A percentile compares a stretch with the other conserved stretches of the same genome.
phyloP scores from a whole-genome alignment of 1,140 invertebrate species.

The Diabrotica virgifera region DNA sequence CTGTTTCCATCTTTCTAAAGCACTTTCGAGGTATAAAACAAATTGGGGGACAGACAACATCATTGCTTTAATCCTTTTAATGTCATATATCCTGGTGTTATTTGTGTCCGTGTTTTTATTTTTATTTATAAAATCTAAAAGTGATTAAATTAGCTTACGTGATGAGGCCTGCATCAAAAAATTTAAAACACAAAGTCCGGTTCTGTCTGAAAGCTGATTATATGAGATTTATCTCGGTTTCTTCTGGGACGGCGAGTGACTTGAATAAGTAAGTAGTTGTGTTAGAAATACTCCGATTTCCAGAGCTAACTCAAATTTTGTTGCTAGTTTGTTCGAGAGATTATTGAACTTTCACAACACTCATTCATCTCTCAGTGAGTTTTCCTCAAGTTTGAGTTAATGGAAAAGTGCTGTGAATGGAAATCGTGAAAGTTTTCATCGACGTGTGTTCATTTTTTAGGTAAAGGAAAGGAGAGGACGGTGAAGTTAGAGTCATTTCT shows the following conservation, averaged over 20 bases:
- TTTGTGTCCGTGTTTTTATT: too few species aligned
- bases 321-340: conserved; percentile 16
- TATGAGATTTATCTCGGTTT: conserved; percentile 21
- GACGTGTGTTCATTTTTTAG: not conserved
- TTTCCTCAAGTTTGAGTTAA: conserved; percentile 1
- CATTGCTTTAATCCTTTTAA: too few species aligned
- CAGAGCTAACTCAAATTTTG: conserved; percentile 17
- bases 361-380: conserved; percentile 11
- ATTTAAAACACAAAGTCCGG: not conserved
- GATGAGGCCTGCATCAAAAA: too few species aligned
- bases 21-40: too few species aligned
- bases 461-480: not conserved
- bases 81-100: too few species aligned
- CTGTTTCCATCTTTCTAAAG: too few species aligned
- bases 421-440: not conserved
- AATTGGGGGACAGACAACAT: too few species aligned
- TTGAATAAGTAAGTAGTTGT: conserved; percentile 17
- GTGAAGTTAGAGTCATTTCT: too few species aligned
- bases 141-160: too few species aligned
- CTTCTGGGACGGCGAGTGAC: conserved; percentile 12
- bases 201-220: conserved; percentile 16
- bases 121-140: too few species aligned
- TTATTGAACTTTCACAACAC: conserved; percentile 17
- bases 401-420: conserved; percentile 1
- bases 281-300: conserved; percentile 10